Evolutionary conservation across 2,888 invertebrate genomes (phyloP), one percentile per base, ranked within the genome.

Genomic region (Melinaea menophilus): DNA sequence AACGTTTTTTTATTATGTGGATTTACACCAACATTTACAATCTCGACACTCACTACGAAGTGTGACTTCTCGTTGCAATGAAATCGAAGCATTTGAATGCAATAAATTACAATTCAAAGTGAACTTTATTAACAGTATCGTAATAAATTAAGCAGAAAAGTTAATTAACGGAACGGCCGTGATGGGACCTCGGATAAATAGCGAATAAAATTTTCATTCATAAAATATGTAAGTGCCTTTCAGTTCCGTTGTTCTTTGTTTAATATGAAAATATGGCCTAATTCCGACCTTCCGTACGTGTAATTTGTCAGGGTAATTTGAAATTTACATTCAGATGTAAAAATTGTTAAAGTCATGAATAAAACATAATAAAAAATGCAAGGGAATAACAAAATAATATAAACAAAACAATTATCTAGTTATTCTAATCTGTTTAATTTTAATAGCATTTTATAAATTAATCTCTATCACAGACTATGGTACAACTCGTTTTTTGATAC

Each of bases 81-180:
- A 61, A 45, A 35, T 51, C 11, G 48, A 56, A 55, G 2, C 37
- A 41, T 59, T 37, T 46, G 56, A 64, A 64, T 57, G 61, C 62
- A 59, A 69, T 69, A 67, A 69, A 69, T 67, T 55, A 59, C 64
- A 59, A 57, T 62, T 65, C 45, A 65, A 65, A 69, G 51, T 46
- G 63, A 62, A 54, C 64, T 63, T 67, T 65, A 67, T 69, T 69
- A 65, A 64, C 63, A 41, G 63, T 59, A 63, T 67, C 64, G 63
- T 51, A 61, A 69, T 69, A 65, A 69, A 69, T 67, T 67, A 58
- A 61, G 56, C 62, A 55, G 62, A 62, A 65, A 67, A 67, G 65
- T 63, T 69, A 67, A 69, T 69, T 69, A 69, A 67, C 65, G 62
- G 59, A 67, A 67, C 67, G 67, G 47, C 63, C 66, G 62, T 62